A percentile compares a stretch with the other conserved stretches of the same genome.
phyloP scores from a whole-genome alignment of 2,888 invertebrate genomes.

The Polyploca ridens region DNA sequence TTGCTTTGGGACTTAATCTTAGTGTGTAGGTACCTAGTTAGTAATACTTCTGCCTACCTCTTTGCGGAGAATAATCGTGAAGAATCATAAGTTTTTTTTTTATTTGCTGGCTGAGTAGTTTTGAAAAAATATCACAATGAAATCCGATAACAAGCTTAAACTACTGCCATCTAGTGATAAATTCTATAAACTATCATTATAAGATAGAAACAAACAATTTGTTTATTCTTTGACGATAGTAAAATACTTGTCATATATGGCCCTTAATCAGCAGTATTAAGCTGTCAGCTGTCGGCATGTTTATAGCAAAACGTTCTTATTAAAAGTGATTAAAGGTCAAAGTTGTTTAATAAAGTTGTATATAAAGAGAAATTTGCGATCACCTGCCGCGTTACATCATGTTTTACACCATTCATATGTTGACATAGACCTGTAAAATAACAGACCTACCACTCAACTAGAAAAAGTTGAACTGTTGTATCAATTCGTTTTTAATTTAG shows the following conservation, averaged over 20 bases:
- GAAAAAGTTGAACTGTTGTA: background rate
- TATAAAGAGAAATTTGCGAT: constrained; percentile 45
- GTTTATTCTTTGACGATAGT: background rate
- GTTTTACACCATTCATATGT: constrained; percentile 47
- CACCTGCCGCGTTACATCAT: constrained; percentile 60
- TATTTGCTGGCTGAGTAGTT: too few relatives aligned
- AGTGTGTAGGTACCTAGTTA: too few relatives aligned
- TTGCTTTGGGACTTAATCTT: too few relatives aligned
- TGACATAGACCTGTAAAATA: constrained; percentile 23
- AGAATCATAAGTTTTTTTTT: too few relatives aligned
- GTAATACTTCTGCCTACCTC: too few relatives aligned
- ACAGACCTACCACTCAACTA: constrained; percentile 22
- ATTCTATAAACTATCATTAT: background rate
- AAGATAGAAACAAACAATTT: background rate
- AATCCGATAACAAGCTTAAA: background rate
- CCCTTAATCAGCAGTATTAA: background rate
- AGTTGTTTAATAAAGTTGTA: background rate
- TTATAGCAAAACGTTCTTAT: background rate
- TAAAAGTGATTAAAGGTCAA: constrained; percentile 3
- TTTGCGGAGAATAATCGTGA: too few relatives aligned
- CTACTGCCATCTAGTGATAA: background rate
- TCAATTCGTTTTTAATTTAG: too few relatives aligned
- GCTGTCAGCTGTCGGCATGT: background rate
- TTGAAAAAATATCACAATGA: background rate
- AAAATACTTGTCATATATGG: background rate